Evolutionary conservation across 1,140 invertebrate genomes (phyloP).

Genomic region (Ceratina australensis): DNA sequence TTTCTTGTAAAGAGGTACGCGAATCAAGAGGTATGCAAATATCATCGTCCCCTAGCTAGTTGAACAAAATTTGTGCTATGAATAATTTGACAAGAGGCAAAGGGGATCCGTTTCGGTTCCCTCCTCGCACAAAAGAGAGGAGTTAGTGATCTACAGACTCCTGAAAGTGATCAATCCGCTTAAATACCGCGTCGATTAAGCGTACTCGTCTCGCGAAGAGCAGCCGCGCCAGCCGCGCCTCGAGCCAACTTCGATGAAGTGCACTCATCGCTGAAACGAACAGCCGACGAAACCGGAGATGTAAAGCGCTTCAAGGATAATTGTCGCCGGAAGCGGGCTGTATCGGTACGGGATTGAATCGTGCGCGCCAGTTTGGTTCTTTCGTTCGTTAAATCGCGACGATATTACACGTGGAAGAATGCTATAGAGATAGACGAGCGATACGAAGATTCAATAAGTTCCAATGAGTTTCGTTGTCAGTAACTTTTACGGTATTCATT

Average conservation of each 20-base stretch:
- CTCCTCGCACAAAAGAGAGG: not conserved
- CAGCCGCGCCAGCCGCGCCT: not conserved
- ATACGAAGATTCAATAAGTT: not conserved
- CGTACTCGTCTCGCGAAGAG: constrained; percentile 23
- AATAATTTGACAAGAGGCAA: not conserved
- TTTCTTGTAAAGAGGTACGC: not conserved
- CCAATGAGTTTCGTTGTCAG: not conserved
- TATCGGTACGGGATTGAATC: not conserved
- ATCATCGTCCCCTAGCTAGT: not conserved
- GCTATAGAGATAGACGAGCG: not conserved
- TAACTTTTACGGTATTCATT: not conserved
- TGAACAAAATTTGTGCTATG: not conserved
- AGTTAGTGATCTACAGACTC: not conserved
- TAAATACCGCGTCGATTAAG: constrained; percentile 39
- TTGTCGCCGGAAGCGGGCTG: constrained; percentile 20
- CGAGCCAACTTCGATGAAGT: constrained; percentile 32
- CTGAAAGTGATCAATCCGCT: constrained; percentile 24
- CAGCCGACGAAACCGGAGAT: constrained; percentile 28
- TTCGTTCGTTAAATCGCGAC: constrained; percentile 17
- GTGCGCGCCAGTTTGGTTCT: not conserved
- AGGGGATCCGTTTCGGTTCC: not conserved
- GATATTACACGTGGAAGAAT: constrained; percentile 6
- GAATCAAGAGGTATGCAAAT: not conserved
- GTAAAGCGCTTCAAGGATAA: constrained; percentile 34
- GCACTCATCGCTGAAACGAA: constrained; percentile 29